These are phyloP conservation scores for Gymnocephalus cernua DNA, from an alignment of 2,113 vertebrate genomes.

Conservation along the genomic window DNA sequence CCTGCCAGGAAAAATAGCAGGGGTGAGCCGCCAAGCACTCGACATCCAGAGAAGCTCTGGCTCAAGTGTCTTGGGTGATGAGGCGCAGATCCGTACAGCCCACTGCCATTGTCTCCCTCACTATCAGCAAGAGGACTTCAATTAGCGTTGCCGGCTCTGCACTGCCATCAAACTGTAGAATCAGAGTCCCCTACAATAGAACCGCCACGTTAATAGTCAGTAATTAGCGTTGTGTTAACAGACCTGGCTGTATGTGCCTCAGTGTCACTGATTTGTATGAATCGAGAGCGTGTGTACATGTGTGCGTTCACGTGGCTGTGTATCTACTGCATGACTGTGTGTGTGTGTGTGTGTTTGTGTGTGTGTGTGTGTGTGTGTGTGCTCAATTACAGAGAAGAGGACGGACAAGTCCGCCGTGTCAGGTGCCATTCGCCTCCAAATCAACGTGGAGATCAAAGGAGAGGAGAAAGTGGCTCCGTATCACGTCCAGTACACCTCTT, in stretches of 20 bases:
- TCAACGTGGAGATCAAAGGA: constrained; percentile 97
- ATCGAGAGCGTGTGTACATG: not conserved
- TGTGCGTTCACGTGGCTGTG: not conserved
- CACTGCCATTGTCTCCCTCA: constrained; percentile 59
- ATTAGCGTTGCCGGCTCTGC: constrained; percentile 42
- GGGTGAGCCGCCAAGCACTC: constrained; percentile 50
- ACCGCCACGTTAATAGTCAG: constrained; percentile 58
- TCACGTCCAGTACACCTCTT: constrained; percentile 96
- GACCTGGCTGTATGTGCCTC: constrained; percentile 29
- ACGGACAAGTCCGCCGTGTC: constrained; percentile 98
- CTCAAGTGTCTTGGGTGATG: constrained; percentile 53
- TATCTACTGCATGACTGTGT: constrained; percentile 31
- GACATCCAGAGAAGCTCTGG: constrained; percentile 59
- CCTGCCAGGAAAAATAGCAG: constrained; percentile 79
- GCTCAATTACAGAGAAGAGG: constrained; percentile 90
- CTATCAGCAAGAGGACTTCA: constrained; percentile 60
- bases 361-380: constrained; percentile 31
- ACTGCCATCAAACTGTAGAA: constrained; percentile 42
- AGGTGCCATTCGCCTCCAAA: constrained; percentile 95
- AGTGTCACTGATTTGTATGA: constrained; percentile 26
- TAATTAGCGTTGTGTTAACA: constrained; percentile 60
- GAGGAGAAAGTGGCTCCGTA: constrained; percentile 98
- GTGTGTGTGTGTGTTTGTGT: constrained; percentile 43
- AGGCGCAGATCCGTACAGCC: constrained; percentile 51
- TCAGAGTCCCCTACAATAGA: constrained; percentile 54